A percentile compares a stretch with the other conserved stretches of the same genome.
phyloP scores from a whole-genome alignment of 2,888 invertebrate species.

The Euzophera pinguis region DNA sequence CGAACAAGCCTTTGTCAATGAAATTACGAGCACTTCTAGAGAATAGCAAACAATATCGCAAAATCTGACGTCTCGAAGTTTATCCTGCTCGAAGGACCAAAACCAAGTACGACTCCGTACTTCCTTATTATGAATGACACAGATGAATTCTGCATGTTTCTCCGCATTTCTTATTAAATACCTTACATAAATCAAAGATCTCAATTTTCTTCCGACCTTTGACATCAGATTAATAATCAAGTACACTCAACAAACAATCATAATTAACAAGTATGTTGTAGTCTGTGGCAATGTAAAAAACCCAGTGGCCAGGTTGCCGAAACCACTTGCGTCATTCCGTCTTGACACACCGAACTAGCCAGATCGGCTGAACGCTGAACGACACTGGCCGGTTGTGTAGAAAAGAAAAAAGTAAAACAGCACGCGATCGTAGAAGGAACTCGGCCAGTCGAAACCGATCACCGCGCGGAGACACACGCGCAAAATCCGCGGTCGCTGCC shows the following conservation, averaged over 20 bases:
- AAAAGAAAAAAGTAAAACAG: conserved; percentile 38
- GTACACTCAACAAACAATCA: conserved; percentile 11
- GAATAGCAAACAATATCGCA: too few species aligned
- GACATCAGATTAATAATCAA: conserved; percentile 13
- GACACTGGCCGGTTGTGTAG: conserved; percentile 39
- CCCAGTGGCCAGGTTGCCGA: conserved; percentile 54
- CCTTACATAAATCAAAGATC: background rate
- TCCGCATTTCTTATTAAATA: too few species aligned
- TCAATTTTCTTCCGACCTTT: conserved; percentile 5
- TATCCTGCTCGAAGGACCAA: background rate
- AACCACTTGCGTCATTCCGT: conserved; percentile 68
- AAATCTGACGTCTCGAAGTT: too few species aligned
- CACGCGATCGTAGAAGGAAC: conserved; percentile 43
- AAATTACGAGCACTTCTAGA: too few species aligned
- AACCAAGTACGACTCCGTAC: background rate
- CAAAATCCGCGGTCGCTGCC: conserved; percentile 32
- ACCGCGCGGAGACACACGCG: conserved; percentile 51
- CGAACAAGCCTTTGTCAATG: too few species aligned
- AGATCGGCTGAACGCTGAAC: conserved; percentile 29
- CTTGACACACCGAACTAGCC: conserved; percentile 57
- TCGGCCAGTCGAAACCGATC: conserved; percentile 50
- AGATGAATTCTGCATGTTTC: too few species aligned
- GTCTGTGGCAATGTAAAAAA: conserved; percentile 54
- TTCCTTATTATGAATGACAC: too few species aligned
- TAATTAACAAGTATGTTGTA: conserved; percentile 23